Evolutionary conservation across 1,140 invertebrate genomes (phyloP).

Genomic region (Cotesia vestalis): DNA sequence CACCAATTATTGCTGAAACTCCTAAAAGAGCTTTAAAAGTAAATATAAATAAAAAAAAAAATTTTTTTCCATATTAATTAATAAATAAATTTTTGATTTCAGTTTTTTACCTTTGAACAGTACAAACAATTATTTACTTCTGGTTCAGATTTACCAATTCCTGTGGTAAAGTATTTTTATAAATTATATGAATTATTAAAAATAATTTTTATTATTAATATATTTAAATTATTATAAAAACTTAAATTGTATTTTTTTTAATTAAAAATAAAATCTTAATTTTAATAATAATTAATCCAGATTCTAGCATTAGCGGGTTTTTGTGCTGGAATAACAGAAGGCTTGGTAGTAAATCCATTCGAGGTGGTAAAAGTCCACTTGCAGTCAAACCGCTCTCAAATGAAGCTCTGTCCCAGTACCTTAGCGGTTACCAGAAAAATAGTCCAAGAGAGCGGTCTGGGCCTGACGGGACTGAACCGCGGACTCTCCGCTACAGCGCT

Average conservation of each 20-base stretch:
- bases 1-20: slow-evolving; percentile 92
- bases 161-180: slow-evolving; percentile 68
- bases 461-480: slow-evolving; percentile 81
- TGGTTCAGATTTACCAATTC: slow-evolving; percentile 75
- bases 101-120: slow-evolving; percentile 92
- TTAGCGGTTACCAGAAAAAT: slow-evolving; percentile 82
- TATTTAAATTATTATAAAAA: slow-evolving; percentile 3
- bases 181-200: slow-evolving; percentile 27
- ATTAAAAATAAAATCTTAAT: no score
- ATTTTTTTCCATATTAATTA: slow-evolving; percentile 14
- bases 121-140: slow-evolving; percentile 88
- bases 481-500: slow-evolving; percentile 88
- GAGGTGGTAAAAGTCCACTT: slow-evolving; percentile 93
- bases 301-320: slow-evolving; percentile 87
- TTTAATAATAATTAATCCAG: slow-evolving; percentile 58
- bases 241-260: no score
- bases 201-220: not conserved
- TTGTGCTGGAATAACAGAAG: slow-evolving; percentile 87
- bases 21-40: slow-evolving; percentile 92
- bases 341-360: slow-evolving; percentile 91
- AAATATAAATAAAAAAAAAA: slow-evolving; percentile 12
- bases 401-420: slow-evolving; percentile 75
- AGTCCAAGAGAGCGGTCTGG: slow-evolving; percentile 74
- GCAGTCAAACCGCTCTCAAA: slow-evolving; percentile 73
- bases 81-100: slow-evolving; percentile 49